A percentile compares a stretch with the other conserved stretches of the same genome.
These are phyloP conservation scores for Syncerus caffer DNA, from an alignment of 2,797 vertebrate species.

Conservation along the genomic window DNA sequence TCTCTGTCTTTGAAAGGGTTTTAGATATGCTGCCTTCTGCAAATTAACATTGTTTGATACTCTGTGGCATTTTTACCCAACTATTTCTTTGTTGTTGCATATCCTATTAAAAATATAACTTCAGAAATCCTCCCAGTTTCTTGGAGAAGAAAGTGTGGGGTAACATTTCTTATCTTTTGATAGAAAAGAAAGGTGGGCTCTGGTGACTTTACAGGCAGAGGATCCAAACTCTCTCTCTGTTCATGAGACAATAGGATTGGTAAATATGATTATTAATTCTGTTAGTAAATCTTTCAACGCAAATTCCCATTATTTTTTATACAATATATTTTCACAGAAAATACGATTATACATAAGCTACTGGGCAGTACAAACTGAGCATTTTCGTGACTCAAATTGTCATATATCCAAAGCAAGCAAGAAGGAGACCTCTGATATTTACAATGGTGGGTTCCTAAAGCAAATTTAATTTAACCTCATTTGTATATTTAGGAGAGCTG, in stretches of 20 bases:
- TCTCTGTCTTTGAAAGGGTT: neutral
- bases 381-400: neutral
- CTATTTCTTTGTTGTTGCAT: constrained; percentile 8
- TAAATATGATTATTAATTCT: neutral
- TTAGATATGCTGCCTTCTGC: neutral
- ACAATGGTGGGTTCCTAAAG: neutral
- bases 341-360: neutral
- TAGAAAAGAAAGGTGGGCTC: neutral
- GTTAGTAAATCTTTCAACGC: neutral
- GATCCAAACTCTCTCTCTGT: neutral
- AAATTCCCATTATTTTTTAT: neutral
- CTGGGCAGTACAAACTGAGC: neutral
- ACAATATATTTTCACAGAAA: neutral
- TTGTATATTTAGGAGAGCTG: neutral
- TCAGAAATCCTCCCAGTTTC: neutral
- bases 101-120: constrained; percentile 4
- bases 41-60: neutral
- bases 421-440: neutral
- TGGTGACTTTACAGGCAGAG: neutral
- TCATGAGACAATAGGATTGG: neutral
- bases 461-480: neutral
- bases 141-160: neutral
- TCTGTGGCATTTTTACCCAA: neutral
- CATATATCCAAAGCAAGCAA: neutral
- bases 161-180: neutral